Evolutionary conservation across 2,797 vertebrate species (phyloP), one percentile per base, ranked within the genome.

Genomic region (Microctenopoma lineatum): DNA sequence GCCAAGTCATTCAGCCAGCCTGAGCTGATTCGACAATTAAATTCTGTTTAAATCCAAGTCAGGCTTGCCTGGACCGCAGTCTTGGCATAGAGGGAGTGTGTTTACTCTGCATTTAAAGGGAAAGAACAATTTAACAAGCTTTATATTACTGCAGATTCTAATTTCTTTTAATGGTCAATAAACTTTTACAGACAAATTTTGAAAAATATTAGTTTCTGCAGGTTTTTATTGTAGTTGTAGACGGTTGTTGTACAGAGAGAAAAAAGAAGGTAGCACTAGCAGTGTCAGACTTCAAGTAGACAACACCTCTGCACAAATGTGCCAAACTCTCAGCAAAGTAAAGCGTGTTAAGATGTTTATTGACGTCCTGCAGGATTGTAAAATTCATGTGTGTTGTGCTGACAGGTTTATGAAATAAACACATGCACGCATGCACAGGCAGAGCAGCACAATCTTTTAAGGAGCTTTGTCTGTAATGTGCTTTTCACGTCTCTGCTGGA

Each of bases 381-480:
- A 62, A 61, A 75, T 51, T 53, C 14, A 18, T 56, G 45, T 50
- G 60, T 78, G 75, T 84, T 70, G 32, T 9, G 36, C 60, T 65
- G 79, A 83, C 72, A 71, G 75, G 79, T 84, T 83, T 75, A 75
- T 73, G 41, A 63, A 74, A 55, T 57, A 7, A 74, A 68, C 51
- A 54, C 54, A 65, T 8, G 25, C 57, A 36, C 18, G 5, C 29
- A 38, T 46, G 38, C 11, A 32, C 45, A 4, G 16, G 36, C 63
- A 59, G 62, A 75, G 47, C 26, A 75, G 67, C 70, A 39, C 75
- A 88, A 90, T 86, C 86, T 81, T 86, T 90, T 90, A 92, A 92
- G 89, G 83, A 86, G 90, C 87, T 93, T 92, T 92, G 80, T 80
- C 75, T 87, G 48, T 87, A 91, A 92, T 90, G 88, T 85, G 91